Evolutionary conservation across 2,797 vertebrate species (phyloP).

Genomic region (Gymnopithys bicolor): DNA sequence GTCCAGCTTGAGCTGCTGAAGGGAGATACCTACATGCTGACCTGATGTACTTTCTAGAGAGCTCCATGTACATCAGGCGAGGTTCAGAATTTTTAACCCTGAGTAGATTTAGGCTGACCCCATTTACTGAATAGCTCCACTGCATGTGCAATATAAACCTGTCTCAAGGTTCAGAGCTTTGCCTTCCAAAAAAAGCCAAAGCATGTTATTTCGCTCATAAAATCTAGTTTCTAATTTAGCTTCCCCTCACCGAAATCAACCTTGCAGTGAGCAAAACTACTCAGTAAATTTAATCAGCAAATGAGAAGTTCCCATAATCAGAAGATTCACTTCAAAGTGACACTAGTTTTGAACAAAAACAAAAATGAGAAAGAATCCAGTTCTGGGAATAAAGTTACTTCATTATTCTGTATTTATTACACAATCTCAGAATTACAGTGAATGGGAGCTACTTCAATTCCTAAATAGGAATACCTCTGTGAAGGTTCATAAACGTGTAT

Average conservation of each 20-base stretch:
- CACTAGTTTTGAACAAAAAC: background rate
- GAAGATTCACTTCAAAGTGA: background rate
- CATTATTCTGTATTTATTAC: background rate
- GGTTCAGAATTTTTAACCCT: background rate
- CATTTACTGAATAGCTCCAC: background rate
- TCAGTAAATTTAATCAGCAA: background rate
- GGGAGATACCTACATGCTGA: background rate
- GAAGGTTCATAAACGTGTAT: background rate
- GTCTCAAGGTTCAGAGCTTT: background rate
- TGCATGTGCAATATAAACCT: background rate
- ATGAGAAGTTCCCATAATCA: background rate
- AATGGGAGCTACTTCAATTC: background rate
- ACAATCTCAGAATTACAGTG: background rate
- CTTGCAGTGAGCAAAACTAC: background rate
- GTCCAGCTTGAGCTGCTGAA: background rate
- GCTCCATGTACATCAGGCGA: background rate
- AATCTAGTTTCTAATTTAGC: background rate
- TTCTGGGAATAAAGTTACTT: background rate
- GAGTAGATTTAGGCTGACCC: background rate
- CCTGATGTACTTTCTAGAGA: background rate
- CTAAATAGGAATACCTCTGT: background rate
- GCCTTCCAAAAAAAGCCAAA: background rate
- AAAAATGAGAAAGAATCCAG: background rate
- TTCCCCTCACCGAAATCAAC: background rate
- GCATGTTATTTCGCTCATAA: background rate